Percentiles rank a stretch among this genome's conserved stretches.
phyloP scores from a whole-genome alignment of 2,888 invertebrate genomes.

The Mythimna ferrago region DNA sequence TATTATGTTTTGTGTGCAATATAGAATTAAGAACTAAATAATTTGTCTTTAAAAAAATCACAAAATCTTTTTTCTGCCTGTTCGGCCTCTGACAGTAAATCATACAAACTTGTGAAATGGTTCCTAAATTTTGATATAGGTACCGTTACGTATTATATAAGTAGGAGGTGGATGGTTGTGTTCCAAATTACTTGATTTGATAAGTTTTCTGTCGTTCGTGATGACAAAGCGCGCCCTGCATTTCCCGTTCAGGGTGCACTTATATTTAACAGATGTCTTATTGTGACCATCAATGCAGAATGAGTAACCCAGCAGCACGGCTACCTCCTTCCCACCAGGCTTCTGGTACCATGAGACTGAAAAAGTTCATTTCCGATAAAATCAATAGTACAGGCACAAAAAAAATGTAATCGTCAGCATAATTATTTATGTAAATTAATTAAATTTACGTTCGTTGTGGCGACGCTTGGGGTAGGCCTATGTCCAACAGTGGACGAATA shows the following conservation, averaged over 20 bases:
- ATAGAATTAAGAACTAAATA: neutral
- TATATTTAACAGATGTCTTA: conserved; percentile 11
- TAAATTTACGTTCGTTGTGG: no score
- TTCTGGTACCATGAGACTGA: conserved; percentile 58
- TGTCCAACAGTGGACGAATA: no score
- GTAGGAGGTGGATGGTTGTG: conserved; percentile 22
- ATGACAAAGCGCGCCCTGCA: conserved; percentile 40
- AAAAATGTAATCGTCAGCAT: no score
- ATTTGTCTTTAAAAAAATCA: neutral
- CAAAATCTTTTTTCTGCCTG: neutral
- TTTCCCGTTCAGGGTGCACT: conserved; percentile 4
- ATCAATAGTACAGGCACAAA: no score
- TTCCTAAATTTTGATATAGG: conserved; percentile 46
- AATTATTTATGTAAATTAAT: no score
- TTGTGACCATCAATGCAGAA: conserved; percentile 57
- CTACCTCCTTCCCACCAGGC: conserved; percentile 63
- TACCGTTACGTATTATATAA: conserved; percentile 13
- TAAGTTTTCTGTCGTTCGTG: conserved; percentile 6
- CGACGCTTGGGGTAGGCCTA: no score
- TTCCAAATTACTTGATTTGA: conserved; percentile 13
- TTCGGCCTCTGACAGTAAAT: neutral
- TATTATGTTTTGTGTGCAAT: no score
- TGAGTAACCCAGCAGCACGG: conserved; percentile 68
- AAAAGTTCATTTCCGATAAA: neutral
- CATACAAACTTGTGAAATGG: neutral